Evolutionary conservation across 2,113 vertebrate species (phyloP), one percentile per base, ranked within the genome.

Genomic region (Siniperca knerii): DNA sequence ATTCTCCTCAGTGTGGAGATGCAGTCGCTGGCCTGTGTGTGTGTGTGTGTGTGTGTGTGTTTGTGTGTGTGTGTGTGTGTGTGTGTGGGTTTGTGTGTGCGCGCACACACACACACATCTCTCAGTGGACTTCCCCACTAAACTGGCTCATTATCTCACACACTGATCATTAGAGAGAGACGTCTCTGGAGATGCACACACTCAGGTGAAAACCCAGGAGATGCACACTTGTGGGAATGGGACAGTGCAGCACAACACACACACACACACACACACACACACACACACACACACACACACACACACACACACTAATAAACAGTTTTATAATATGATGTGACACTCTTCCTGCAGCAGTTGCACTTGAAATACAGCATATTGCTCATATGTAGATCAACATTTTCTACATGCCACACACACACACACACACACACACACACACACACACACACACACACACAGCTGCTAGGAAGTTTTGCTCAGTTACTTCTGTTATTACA

Each of bases 401-500:
- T 71, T 81, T 76, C n/a, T 20, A 25, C 48, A 52, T 61, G 42
- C 20, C 8, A 15, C 58, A n/a, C 57, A 37, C 42, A 52, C 42
- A 62, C 54, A 70, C 11, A 67, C 52, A 25, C 78, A 78, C 55
- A 16, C 70, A 76, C 2, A n/a, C 60, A 20, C 54, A 62, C 54
- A 52, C 44, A 55, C 64, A 18, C 54, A 52, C 15, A 42, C 35
- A 65, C 42, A 68, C 33, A 58, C 48, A 42, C 12, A 54, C 90
- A 87, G 67, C 84, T 87, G 83, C 71, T 61, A 9, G 75, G 74
- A 68, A 85, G 48, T 71, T 83, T 84, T 77, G 75, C 87, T 91
- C 80, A 52, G 70, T 88, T 90, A 87, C 75, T 72, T 84, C 75
- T 79, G 76, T 82, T 82, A 83, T 90, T 86, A 73, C 79, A 86